phyloP scores from a whole-genome alignment of 2,888 invertebrate species.

The Luperina testacea region DNA sequence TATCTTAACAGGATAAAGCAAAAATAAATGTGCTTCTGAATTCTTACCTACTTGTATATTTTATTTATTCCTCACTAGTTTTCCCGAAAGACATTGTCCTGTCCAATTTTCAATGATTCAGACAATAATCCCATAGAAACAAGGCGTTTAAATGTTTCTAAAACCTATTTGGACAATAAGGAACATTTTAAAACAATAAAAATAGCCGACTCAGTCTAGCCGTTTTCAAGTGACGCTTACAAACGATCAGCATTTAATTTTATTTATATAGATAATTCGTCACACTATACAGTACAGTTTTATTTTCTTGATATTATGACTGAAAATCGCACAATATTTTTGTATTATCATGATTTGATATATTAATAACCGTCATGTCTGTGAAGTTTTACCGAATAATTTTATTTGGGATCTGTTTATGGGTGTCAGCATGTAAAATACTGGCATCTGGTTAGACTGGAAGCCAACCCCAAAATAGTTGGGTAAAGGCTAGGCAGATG shows the following conservation, averaged over 20 bases:
- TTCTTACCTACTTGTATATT: neutral
- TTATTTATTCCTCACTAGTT: neutral
- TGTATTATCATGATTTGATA: neutral
- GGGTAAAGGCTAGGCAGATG: neutral
- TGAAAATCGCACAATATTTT: neutral
- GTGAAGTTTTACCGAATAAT: neutral
- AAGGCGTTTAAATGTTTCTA: neutral
- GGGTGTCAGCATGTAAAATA: neutral
- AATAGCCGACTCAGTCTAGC: no score
- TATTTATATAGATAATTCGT: neutral
- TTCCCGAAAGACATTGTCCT: neutral
- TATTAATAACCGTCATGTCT: neutral
- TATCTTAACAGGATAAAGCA: neutral
- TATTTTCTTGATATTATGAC: neutral
- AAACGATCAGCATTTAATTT: neutral
- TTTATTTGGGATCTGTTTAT: neutral
- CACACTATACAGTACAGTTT: neutral
- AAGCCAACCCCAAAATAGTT: neutral
- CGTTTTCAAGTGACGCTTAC: neutral
- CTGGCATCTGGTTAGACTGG: neutral
- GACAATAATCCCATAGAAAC: neutral
- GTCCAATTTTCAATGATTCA: neutral
- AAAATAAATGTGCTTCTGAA: neutral
- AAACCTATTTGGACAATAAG: neutral
- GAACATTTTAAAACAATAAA: neutral